Base-by-base conservation (phyloP, 2,888 invertebrate genomes). In the Noctua fimbriata region DNA sequence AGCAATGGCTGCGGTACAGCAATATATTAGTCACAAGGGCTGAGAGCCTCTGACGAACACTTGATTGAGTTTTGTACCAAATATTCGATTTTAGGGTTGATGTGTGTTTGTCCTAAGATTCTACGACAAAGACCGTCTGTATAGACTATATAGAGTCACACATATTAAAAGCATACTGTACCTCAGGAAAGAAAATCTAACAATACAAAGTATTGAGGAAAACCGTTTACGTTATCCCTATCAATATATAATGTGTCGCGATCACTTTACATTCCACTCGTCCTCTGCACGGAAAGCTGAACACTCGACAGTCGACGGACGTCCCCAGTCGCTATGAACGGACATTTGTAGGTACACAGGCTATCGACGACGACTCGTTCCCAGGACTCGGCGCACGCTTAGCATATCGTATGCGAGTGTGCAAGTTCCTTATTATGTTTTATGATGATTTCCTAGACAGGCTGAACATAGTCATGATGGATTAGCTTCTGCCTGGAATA, bases 311-410 rank as follows among this genome's bases (percentile, higher is more conserved):
- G 36, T 52, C 52, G 74, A 60, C 49, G 73, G 65, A 21, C 60
- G 44, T 18, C 32, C n/a, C 47, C 18, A 24, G 12, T 24, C 52
- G 36, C 1, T 6, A 14, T 32, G 63, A 32, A 14, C 21, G n/a
- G 24, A 21, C 18, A 60, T 41, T 36, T 12, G 67, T 41, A 44
- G 10, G 44, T 44, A 44, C 1, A 21, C 66, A 28, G 16, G 41
- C 36, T 41, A 12, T 24, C n/a, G 18, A n/a, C 21, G 4, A 44
- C 63, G 36, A 36, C 36, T 55, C 24, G 78, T 86, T 87, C 88
- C 81, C 87, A 87, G 74, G 69, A 67, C 69, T 18, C 69, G 28
- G 76, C 78, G 69, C 87, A 44, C 69, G 80, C 70, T 63, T 14
- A n/a, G 84, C 82, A 88, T 88, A 82, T 28, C 10, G 65, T 55